Percentiles rank a stretch among this genome's conserved stretches.
These are phyloP conservation scores for Siniperca obscura DNA, from an alignment of 2,797 vertebrate genomes.

Conservation along the genomic window DNA sequence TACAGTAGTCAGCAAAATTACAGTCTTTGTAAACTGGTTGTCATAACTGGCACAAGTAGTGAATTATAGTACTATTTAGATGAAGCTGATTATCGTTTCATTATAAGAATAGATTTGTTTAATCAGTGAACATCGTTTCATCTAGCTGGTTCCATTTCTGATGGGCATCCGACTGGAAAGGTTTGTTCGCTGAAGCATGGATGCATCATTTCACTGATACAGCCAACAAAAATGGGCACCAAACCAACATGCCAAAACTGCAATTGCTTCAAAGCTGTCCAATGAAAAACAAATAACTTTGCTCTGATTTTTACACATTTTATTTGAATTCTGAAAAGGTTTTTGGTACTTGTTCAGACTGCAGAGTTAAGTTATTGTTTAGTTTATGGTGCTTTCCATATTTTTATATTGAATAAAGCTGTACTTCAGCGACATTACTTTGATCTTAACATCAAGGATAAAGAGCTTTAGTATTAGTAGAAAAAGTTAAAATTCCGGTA, in stretches of 20 bases:
- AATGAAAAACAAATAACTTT: conserved; percentile 13
- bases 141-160: not conserved
- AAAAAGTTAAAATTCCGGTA: conserved; percentile 25
- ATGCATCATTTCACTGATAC: conserved; percentile 6
- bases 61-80: not conserved
- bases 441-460: not conserved
- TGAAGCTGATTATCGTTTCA: not conserved
- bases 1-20: not conserved
- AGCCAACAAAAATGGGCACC: conserved; percentile 15
- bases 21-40: not conserved
- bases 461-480: not conserved
- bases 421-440: not conserved
- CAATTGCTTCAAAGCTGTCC: conserved; percentile 11
- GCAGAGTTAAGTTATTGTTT: not conserved
- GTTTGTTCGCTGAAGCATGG: not conserved
- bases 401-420: not conserved
- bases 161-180: not conserved
- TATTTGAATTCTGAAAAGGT: not conserved
- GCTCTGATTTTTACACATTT: not conserved
- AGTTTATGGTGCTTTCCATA: not conserved
- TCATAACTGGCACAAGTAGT: not conserved
- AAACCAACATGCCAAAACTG: conserved; percentile 10
- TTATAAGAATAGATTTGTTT: conserved; percentile 7
- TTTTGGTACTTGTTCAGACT: not conserved
- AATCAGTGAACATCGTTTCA: conserved; percentile 16